phyloP scores from a whole-genome alignment of 1,140 invertebrate species.

The Probaryconus sp. region DNA sequence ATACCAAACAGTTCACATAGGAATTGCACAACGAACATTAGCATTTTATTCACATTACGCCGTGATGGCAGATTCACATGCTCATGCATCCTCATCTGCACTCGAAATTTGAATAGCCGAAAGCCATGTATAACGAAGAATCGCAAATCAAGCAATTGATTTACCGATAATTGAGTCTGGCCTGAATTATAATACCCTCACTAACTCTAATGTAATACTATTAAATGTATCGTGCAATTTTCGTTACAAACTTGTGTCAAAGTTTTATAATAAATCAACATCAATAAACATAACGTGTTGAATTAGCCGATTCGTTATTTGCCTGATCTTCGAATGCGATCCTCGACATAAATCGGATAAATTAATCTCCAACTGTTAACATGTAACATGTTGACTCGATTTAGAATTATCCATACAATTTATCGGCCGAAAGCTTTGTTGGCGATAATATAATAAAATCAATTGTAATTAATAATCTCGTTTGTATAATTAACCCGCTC shows the following conservation, averaged over 20 bases:
- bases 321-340: too few species aligned
- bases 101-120: conserved; percentile 51
- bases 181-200: conserved; percentile 43
- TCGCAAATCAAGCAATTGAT: conserved; percentile 55
- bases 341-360: too few species aligned
- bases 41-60: conserved; percentile 54
- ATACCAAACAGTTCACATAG: conserved; percentile 33
- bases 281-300: not conserved
- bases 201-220: conserved; percentile 36
- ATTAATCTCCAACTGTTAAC: too few species aligned
- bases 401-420: too few species aligned
- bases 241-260: not conserved
- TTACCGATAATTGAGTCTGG: conserved; percentile 51
- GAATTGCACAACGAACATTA: conserved; percentile 43
- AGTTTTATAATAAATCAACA: not conserved
- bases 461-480: too few species aligned
- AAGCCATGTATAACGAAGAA: conserved; percentile 52
- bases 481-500: too few species aligned
- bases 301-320: too few species aligned
- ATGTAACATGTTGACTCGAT: too few species aligned
- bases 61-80: conserved; percentile 47
- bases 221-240: conserved; percentile 42
- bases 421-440: too few species aligned
- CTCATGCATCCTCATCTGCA: conserved; percentile 49
- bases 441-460: too few species aligned